Evolutionary conservation across 2,113 vertebrate species (phyloP).

Genomic region (Myotis yumanensis): DNA sequence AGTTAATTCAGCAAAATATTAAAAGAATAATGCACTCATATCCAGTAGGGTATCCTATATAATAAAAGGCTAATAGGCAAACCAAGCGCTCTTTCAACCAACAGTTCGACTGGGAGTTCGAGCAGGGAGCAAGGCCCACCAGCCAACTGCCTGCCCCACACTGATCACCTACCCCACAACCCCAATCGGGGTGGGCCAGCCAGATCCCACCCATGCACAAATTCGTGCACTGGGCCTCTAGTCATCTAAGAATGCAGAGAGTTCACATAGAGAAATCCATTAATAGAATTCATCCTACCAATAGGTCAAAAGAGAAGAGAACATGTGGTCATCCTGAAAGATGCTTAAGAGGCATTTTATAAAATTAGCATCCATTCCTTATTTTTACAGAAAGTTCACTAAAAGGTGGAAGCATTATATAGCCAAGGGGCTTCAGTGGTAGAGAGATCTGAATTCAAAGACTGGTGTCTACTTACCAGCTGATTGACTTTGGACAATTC

Average conservation of each 20-base stretch:
- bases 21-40: not conserved
- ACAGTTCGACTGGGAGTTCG: no score
- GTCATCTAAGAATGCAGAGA: not conserved
- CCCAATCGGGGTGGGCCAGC: no score
- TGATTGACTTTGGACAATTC: not conserved
- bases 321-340: not conserved
- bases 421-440: not conserved
- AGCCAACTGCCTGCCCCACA: no score
- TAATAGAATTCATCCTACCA: not conserved
- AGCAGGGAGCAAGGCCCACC: no score
- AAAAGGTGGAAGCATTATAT: not conserved
- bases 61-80: no score
- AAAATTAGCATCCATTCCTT: slow-evolving; percentile 47
- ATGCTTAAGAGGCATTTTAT: slow-evolving; percentile 43
- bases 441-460: not conserved
- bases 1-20: slow-evolving; percentile 43
- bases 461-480: not conserved
- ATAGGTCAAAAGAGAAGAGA: slow-evolving; percentile 33
- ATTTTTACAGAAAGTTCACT: not conserved
- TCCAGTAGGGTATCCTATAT: not conserved
- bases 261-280: not conserved
- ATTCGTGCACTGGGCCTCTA: no score
- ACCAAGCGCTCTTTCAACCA: no score
- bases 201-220: no score
- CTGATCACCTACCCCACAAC: no score